Evolutionary conservation across 2,888 invertebrate genomes (phyloP).

Genomic region (Aleiodes leptofemur): DNA sequence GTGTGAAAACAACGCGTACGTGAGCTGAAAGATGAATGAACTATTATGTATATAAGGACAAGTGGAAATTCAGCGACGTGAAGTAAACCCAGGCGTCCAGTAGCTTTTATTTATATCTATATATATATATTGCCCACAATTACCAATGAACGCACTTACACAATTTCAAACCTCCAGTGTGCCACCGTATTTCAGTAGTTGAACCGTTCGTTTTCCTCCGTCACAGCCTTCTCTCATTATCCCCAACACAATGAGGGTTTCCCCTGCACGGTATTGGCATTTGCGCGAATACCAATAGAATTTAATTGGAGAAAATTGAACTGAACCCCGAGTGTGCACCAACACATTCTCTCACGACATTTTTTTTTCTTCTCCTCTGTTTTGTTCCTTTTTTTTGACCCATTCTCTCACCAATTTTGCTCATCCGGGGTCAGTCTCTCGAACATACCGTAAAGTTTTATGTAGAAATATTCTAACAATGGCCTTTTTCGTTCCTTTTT

Average conservation of each 20-base stretch:
- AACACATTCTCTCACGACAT: neutral
- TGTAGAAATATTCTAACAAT: neutral
- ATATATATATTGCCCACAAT: no score
- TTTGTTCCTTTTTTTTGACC: neutral
- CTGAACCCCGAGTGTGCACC: constrained; percentile 20
- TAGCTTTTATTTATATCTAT: constrained; percentile 1
- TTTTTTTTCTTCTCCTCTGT: no score
- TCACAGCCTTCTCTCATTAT: constrained; percentile 66
- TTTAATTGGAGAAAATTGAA: constrained; percentile 73
- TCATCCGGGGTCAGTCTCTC: neutral
- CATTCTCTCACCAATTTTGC: constrained; percentile 4
- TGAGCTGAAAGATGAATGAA: constrained; percentile 18
- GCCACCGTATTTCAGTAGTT: constrained; percentile 59
- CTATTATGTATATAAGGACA: constrained; percentile 10
- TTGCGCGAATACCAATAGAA: constrained; percentile 73
- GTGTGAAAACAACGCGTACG: constrained; percentile 36
- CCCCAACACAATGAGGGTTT: constrained; percentile 69
- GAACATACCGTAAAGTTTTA: neutral
- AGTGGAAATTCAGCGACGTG: constrained; percentile 32
- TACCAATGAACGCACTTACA: constrained; percentile 3
- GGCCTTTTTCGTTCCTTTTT: no score
- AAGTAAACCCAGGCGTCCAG: neutral
- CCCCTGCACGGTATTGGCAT: constrained; percentile 71
- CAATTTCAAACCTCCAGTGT: constrained; percentile 29
- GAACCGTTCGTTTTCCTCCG: constrained; percentile 64